Evolutionary conservation across 2,113 vertebrate genomes (phyloP).

Genomic region (Xiphorhynchus elegans): DNA sequence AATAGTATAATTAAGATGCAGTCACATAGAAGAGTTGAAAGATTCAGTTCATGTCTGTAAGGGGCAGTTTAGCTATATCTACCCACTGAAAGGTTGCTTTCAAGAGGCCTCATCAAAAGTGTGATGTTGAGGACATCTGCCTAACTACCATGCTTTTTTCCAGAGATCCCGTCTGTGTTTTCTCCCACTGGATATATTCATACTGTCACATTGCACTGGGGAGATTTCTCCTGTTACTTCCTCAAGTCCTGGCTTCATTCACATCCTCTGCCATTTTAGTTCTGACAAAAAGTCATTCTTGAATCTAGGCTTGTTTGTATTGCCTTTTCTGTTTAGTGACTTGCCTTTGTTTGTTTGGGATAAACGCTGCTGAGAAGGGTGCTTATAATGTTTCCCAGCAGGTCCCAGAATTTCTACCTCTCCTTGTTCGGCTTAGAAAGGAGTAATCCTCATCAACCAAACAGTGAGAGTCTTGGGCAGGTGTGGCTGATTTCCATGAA

Average conservation of each 20-base stretch:
- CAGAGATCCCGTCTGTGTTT: background rate
- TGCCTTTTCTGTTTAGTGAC: background rate
- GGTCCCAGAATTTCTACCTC: background rate
- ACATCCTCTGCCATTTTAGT: background rate
- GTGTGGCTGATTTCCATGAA: background rate
- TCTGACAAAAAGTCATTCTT: background rate
- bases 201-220: background rate
- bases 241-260: background rate
- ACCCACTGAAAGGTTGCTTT: background rate
- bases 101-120: background rate
- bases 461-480: background rate
- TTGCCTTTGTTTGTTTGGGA: background rate
- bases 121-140: background rate
- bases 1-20: background rate
- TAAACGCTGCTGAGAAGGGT: background rate
- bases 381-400: background rate
- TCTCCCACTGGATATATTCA: background rate
- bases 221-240: background rate
- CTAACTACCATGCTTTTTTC: background rate
- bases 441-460: background rate
- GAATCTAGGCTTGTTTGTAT: background rate
- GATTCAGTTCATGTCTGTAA: background rate
- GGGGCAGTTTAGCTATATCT: background rate
- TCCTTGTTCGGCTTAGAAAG: background rate
- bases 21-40: background rate